Conservation (phyloP, 2,797 vertebrate species). For the Hoplostethus mediterraneus region DNA sequence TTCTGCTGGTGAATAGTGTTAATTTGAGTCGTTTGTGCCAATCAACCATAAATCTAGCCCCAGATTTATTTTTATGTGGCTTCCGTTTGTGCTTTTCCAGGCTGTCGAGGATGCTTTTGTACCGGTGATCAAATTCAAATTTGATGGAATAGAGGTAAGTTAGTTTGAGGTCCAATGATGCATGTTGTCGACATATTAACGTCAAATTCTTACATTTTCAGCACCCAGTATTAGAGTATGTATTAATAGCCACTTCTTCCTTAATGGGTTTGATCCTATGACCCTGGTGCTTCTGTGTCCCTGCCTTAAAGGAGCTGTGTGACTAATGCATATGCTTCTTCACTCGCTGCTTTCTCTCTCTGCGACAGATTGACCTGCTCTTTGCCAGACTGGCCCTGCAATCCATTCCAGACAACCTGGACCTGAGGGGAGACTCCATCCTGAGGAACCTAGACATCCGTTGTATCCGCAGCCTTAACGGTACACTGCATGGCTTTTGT, state of each 20-base stretch:
- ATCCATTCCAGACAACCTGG: constrained; percentile 95
- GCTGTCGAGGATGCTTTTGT: constrained; percentile 99
- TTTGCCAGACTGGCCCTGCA: constrained; percentile 94
- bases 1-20: background rate
- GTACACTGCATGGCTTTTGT: constrained; percentile 72
- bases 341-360: constrained; percentile 3
- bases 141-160: constrained; percentile 96
- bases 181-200: background rate
- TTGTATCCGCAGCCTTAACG: constrained; percentile 97
- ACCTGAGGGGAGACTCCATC: constrained; percentile 93
- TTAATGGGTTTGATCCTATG: background rate
- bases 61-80: constrained; percentile 24
- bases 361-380: constrained; percentile 93
- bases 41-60: background rate
- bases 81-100: constrained; percentile 73
- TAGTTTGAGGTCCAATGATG: background rate
- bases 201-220: too few relatives aligned
- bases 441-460: constrained; percentile 95
- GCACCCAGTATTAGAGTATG: too few relatives aligned
- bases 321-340: constrained; percentile 19
- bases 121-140: constrained; percentile 98
- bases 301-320: background rate
- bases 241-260: too few relatives aligned
- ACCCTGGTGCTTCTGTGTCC: background rate
- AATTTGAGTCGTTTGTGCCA: background rate